Base-by-base conservation (phyloP, 35 echinoderm and acorn worm genomes). In the Nesometra sesokonis region DNA sequence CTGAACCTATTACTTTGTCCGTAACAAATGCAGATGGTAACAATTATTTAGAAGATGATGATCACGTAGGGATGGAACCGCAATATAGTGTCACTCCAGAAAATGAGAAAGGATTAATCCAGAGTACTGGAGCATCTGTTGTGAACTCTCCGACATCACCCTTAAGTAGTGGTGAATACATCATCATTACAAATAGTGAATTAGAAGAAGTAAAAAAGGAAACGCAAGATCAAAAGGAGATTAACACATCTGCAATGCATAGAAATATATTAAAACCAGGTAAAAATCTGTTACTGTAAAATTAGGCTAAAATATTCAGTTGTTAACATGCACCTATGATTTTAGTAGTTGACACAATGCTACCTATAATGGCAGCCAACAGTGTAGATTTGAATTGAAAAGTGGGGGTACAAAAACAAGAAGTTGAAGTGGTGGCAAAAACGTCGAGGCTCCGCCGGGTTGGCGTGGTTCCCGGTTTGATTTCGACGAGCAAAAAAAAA, bases 241-340 rank as follows among this genome's bases (percentile, higher is more conserved):
- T 35, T 21, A 91, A 32, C 17, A n/a, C 77, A 77, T 93, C 96
- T 39, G 96, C 96, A 38, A 77, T 93, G 9, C 96, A 99, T 82
- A 89, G 92, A 78, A 99, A 99, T 80, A 99, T 92, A 84, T 85
- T 99, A 23, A 99, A 99, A 86, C 96, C 92, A 88, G 96, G 96
- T 99, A 37, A 77, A 57, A 11, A n/a, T n/a, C 38, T 43, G 38
- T 43, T 15, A 43, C 15, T 43, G 5, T 43, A 43, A 43, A 7
- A 43, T 7, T 43, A 43, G 15, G 15, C 15, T n/a, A n/a, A n/a
- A n/a, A n/a, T n/a, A n/a, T n/a, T n/a, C n/a, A n/a, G n/a, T n/a
- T n/a, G n/a, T n/a, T n/a, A n/a, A n/a, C n/a, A n/a, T n/a, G n/a
- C n/a, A n/a, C n/a, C n/a, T n/a, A n/a, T n/a, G n/a, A n/a, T n/a